Conservation (phyloP, 2,113 vertebrate species). For the Antigone vipio region DNA sequence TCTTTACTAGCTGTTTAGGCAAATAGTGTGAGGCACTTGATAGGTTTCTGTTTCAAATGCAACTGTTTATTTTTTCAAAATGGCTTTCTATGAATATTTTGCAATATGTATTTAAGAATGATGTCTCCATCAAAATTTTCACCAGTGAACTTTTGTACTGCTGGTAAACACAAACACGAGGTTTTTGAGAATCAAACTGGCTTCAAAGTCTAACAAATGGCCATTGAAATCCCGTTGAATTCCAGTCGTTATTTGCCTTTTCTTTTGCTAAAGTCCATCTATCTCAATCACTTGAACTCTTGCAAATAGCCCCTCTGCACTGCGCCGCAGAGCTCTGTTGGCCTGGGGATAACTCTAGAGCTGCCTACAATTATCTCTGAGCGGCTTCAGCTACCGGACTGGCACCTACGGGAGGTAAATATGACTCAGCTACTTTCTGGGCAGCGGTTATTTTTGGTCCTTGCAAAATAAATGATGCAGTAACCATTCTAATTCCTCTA, state of each 20-base stretch:
- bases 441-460: not conserved
- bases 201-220: not conserved
- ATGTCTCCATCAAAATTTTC: not conserved
- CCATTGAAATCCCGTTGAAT: not conserved
- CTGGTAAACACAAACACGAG: not conserved
- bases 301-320: not conserved
- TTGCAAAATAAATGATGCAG: not conserved
- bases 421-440: not conserved
- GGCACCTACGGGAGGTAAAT: not conserved
- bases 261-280: not conserved
- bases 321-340: not conserved
- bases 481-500: not conserved
- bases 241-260: not conserved
- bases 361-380: not conserved
- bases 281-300: not conserved
- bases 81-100: not conserved
- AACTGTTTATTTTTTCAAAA: not conserved
- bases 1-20: not conserved
- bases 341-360: not conserved
- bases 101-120: not conserved
- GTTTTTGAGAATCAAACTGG: not conserved
- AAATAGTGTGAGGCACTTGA: not conserved
- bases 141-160: not conserved
- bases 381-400: not conserved
- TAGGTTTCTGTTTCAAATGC: not conserved